phyloP scores from a whole-genome alignment of 2,113 vertebrate species.

The Calyptommatus sinebrachiatus region DNA sequence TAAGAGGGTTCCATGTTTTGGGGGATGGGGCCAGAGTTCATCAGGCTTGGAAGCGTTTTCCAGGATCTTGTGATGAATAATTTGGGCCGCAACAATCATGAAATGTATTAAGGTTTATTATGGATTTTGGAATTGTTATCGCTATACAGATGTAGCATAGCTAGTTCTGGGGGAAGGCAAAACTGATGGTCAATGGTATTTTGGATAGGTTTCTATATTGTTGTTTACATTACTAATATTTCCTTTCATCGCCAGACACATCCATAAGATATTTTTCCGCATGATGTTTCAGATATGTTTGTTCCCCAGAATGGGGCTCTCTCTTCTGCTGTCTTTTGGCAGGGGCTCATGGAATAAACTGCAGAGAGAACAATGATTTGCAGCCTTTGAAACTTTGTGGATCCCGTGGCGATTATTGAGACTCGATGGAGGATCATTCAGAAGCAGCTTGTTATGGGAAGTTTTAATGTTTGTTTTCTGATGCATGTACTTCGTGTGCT shows the following conservation, averaged over 20 bases:
- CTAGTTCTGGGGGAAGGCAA: no score
- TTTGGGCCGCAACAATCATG: no score
- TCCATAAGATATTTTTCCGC: background rate
- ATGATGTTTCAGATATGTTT: background rate
- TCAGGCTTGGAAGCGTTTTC: no score
- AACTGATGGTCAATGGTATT: no score
- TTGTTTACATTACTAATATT: no score
- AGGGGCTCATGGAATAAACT: background rate
- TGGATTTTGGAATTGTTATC: no score
- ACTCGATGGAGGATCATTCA: background rate
- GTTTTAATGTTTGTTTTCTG: slow-evolving; percentile 9
- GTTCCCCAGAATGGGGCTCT: background rate
- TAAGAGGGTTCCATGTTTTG: no score
- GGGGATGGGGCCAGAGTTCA: no score
- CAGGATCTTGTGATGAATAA: no score
- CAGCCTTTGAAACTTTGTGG: background rate
- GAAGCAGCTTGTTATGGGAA: background rate
- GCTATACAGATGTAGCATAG: no score
- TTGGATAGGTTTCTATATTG: no score
- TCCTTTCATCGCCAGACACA: background rate
- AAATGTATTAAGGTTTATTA: no score
- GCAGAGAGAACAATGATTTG: background rate
- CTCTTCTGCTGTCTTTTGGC: background rate
- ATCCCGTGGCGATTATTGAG: background rate
- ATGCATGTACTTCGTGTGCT: slow-evolving; percentile 8